Evolutionary conservation across 23 tunicate species (phyloP).

Genomic region (Corella eumyota): DNA sequence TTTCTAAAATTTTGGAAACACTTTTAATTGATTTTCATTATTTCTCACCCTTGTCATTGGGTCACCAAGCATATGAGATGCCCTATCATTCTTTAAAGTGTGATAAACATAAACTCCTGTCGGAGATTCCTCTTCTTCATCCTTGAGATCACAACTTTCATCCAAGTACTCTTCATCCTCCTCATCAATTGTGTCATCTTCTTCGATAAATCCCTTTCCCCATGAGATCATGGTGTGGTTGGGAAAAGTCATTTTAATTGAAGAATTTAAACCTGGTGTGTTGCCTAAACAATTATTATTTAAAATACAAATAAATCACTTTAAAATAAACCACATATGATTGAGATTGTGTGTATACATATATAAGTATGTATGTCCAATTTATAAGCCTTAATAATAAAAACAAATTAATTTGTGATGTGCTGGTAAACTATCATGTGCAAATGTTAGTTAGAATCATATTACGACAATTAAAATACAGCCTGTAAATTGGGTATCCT

Average conservation of each 20-base stretch:
- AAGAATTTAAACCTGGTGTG: slow-evolving; percentile 10
- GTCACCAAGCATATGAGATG: slow-evolving; percentile 17
- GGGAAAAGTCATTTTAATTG: slow-evolving; percentile 19
- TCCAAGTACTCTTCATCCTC: slow-evolving; percentile 4
- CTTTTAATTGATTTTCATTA: neutral
- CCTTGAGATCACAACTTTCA: slow-evolving; percentile 2
- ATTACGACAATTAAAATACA: too few species aligned
- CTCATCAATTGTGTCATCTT: slow-evolving; percentile 6
- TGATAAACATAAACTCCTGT: slow-evolving; percentile 14
- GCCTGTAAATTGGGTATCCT: neutral
- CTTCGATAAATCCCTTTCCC: slow-evolving; percentile 19
- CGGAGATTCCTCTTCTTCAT: slow-evolving; percentile 10
- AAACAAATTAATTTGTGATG: neutral
- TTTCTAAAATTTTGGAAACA: neutral
- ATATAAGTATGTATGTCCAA: neutral
- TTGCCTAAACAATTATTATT: slow-evolving; percentile 14
- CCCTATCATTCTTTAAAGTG: slow-evolving; percentile 18
- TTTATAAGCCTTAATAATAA: neutral
- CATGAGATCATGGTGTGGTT: slow-evolving; percentile 20
- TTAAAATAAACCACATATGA: neutral
- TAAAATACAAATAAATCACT: neutral
- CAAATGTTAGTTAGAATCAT: too few species aligned
- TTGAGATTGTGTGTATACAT: neutral
- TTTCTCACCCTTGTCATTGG: neutral
- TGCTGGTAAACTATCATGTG: too few species aligned